Conservation (phyloP, 2,113 vertebrate species). For the Mastomys coucha region DNA sequence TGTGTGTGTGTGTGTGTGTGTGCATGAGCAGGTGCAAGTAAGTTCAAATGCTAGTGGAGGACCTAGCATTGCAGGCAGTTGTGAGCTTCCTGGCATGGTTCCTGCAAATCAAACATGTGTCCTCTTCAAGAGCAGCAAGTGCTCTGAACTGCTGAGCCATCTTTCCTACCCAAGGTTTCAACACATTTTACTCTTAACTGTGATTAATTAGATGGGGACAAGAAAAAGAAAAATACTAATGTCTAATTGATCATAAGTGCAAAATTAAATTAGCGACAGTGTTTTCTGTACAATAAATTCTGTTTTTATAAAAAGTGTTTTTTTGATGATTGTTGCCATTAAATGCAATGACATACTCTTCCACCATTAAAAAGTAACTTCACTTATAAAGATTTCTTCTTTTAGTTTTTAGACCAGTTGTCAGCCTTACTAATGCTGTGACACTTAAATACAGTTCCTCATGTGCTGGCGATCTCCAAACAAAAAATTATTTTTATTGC, state of each 20-base stretch:
- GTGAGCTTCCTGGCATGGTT: neutral
- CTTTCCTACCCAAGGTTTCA: neutral
- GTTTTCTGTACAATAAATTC: constrained; percentile 18
- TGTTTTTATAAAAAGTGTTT: constrained; percentile 33
- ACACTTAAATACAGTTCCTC: neutral
- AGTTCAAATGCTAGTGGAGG: too few species aligned
- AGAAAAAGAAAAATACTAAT: neutral
- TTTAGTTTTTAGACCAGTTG: neutral
- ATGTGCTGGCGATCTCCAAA: neutral
- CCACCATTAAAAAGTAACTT: constrained; percentile 62
- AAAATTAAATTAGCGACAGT: constrained; percentile 29
- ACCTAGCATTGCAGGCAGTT: neutral
- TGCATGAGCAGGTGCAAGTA: fast-evolving
- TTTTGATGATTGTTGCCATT: constrained; percentile 25
- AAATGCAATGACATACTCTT: constrained; percentile 1
- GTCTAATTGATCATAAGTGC: constrained; percentile 11
- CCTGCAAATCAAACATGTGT: neutral
- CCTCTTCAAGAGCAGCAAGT: neutral
- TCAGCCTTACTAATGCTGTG: neutral
- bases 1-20: neutral
- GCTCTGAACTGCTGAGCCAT: neutral
- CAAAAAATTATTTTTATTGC: neutral
- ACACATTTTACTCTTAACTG: constrained; percentile 28
- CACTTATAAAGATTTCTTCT: constrained; percentile 26
- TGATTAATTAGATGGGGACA: neutral